Conservation (phyloP, 2,113 vertebrate species). For the Scomber scombrus region DNA sequence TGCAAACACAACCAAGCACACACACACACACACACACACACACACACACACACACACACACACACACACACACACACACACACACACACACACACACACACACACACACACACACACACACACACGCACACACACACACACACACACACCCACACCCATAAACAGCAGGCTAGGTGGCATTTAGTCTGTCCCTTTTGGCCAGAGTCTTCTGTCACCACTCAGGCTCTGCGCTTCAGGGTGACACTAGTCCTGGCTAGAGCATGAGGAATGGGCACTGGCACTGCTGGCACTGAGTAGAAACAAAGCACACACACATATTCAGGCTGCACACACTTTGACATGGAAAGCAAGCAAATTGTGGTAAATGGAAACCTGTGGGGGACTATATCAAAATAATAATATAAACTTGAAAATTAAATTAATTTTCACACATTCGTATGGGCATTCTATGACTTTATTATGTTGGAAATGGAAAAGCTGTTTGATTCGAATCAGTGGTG, state of each 20-base stretch:
- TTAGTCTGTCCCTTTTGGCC: constrained; percentile 43
- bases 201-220: constrained; percentile 29
- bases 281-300: constrained; percentile 17
- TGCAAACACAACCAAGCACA: no score
- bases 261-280: constrained; percentile 26
- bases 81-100: constrained; percentile 8
- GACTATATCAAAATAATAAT: no score
- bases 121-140: background rate
- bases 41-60: background rate
- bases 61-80: background rate
- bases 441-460: no score
- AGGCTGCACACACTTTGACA: background rate
- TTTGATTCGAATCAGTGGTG: no score
- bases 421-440: no score
- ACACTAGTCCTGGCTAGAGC: constrained; percentile 40
- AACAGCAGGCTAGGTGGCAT: constrained; percentile 53
- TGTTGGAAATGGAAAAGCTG: no score
- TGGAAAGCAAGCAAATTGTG: constrained; percentile 8
- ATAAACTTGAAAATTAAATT: no score
- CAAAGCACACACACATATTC: background rate
- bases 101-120: background rate
- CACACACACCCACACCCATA: constrained; percentile 23
- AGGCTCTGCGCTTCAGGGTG: constrained; percentile 35
- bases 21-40: background rate
- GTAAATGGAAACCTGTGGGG: no score